Evolutionary conservation across 2,888 invertebrate genomes (phyloP), one percentile per base, ranked within the genome.

Genomic region (Coleophora flavipennella): DNA sequence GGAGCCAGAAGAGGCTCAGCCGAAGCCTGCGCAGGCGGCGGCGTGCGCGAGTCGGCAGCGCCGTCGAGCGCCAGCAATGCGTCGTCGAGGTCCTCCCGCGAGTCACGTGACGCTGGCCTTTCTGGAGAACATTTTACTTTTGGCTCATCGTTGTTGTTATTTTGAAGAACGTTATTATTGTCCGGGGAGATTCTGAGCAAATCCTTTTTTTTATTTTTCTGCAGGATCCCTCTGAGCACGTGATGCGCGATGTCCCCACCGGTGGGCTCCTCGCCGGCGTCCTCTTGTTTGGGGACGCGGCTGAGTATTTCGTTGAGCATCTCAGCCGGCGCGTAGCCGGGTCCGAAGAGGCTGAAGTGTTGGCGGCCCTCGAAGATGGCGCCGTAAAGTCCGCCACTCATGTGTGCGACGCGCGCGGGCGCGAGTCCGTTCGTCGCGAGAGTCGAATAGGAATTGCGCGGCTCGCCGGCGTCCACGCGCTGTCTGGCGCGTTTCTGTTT

Each of bases 391-490:
- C 93, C 91, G 80, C 92, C 91, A 75, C 92, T 91, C 87, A 94
- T 92, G 87, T 90, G 93, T 83, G 90, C 91, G 87, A 91, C 90
- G 83, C 83, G 80, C 83, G 73, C 81, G 79, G 79, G 83, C 83
- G 83, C 81, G 64, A 59, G 73, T 73, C 81, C 83, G 80, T 78
- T 81, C 81, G 83, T 77, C 76, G 75, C 75, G 77, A 81, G 81
- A 76, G 81, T 80, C 63, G 83, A 93, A 88, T 95, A 95, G 85
- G 93, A 93, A 89, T 95, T 95, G 86, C 95, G 92, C 85, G 93
- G 93, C 88, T 96, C 95, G 70, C 95, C 95, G 88, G 95, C 95
- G 93, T 95, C 95, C 88, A 95, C 95, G 87, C 95, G 92, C 90
- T 95, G 95, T 90, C 95, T 91, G 88, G 93, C 93, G 86, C 95